phyloP scores from a whole-genome alignment of 2,113 vertebrate species.

The Sceloporus undulatus region DNA sequence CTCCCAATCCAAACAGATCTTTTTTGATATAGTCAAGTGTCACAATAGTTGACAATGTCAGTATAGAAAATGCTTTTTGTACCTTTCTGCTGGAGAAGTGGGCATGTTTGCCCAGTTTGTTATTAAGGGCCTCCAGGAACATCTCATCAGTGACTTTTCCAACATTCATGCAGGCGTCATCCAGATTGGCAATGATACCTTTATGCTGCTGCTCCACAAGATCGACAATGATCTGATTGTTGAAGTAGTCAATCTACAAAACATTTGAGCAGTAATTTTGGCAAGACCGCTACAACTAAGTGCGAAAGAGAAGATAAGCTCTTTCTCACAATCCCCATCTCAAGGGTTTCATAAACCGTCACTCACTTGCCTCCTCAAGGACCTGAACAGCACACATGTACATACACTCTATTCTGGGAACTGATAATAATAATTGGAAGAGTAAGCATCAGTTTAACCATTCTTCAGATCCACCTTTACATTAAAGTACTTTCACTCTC shows the following conservation, averaged over 20 bases:
- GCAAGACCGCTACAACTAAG: not conserved
- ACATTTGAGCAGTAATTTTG: rapidly evolving
- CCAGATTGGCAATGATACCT: conserved; percentile 94
- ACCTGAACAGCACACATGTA: not conserved
- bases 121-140: conserved; percentile 94
- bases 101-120: conserved; percentile 90
- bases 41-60: not conserved
- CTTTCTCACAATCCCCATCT: not conserved
- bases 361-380: not conserved
- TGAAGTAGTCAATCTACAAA: conserved; percentile 95
- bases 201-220: conserved; percentile 98
- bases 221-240: conserved; percentile 98
- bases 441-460: not conserved
- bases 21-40: not conserved
- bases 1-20: too few relatives aligned
- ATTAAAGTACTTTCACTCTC: not conserved
- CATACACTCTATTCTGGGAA: not conserved
- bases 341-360: not conserved
- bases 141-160: conserved; percentile 96
- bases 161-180: conserved; percentile 97
- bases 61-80: conserved; percentile 14
- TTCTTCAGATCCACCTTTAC: not conserved
- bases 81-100: conserved; percentile 99
- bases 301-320: not conserved
- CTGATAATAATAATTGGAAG: not conserved